phyloP scores from a whole-genome alignment of 2,888 invertebrate species.

The Artemia sinica region DNA sequence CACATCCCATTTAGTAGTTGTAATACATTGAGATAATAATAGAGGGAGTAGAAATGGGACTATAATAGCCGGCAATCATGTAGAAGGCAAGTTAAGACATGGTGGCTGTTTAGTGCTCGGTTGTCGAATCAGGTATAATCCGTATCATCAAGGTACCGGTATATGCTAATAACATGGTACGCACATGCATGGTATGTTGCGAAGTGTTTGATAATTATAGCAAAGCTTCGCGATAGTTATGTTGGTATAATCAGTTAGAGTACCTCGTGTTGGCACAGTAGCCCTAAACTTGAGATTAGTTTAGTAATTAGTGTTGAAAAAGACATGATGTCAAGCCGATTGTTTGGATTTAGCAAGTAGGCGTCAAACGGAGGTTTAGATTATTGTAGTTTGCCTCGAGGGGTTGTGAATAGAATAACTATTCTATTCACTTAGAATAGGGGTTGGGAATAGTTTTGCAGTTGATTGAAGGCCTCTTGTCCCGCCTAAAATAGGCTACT shows the following conservation, averaged over 20 bases:
- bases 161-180: conserved; percentile 11
- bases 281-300: conserved; percentile 8
- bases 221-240: background rate
- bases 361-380: too few species aligned
- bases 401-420: too few species aligned
- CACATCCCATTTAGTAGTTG: background rate
- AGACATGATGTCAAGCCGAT: background rate
- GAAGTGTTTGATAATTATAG: conserved; percentile 10
- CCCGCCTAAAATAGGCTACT: too few species aligned
- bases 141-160: conserved; percentile 13
- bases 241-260: conserved; percentile 8
- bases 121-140: conserved; percentile 14
- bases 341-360: too few species aligned
- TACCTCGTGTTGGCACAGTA: conserved; percentile 11
- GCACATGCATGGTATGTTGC: conserved; percentile 6
- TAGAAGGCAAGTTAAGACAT: background rate
- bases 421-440: too few species aligned
- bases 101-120: conserved; percentile 1
- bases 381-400: too few species aligned
- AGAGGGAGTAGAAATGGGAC: conserved; percentile 14
- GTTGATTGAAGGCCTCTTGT: too few species aligned
- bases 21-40: conserved; percentile 6
- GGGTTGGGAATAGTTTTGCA: too few species aligned
- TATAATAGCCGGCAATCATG: conserved; percentile 12
- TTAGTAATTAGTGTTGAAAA: conserved; percentile 4